Conservation (phyloP, 2,113 vertebrate species). For the Sakesphorus luctuosus region DNA sequence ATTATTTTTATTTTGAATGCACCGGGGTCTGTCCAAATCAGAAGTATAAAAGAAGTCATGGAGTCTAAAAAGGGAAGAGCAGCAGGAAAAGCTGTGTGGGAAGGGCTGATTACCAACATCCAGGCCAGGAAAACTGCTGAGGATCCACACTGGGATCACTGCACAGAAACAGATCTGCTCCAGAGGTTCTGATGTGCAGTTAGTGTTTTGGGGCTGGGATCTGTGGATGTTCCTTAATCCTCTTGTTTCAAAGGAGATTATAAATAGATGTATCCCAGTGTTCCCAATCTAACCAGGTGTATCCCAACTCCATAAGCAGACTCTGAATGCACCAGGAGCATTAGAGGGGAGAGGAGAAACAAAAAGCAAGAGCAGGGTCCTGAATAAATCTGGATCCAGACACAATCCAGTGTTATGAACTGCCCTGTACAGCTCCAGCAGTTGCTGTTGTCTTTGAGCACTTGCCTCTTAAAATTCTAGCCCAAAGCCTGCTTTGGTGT, state of each 20-base stretch:
- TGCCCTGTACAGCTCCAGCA: neutral
- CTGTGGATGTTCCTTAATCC: neutral
- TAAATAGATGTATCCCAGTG: fast-evolving
- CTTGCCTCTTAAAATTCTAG: neutral
- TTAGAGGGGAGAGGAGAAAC: neutral
- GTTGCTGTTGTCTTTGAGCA: neutral
- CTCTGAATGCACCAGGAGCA: fast-evolving
- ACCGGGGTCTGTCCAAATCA: neutral
- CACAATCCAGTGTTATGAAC: neutral
- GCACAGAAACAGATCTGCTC: neutral
- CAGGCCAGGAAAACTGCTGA: neutral
- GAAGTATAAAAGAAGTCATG: neutral
- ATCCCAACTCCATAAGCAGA: neutral
- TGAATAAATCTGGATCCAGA: neutral
- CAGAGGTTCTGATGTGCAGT: neutral
- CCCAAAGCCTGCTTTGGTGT: neutral
- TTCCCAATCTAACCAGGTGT: neutral
- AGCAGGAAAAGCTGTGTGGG: neutral
- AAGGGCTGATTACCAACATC: neutral
- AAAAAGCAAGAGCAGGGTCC: neutral
- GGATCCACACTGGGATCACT: too few species aligned
- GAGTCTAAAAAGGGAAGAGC: neutral
- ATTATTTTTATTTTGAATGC: neutral
- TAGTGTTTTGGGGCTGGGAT: neutral
- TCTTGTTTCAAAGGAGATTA: neutral